These are phyloP conservation scores for Nestor notabilis DNA, from an alignment of 2,113 vertebrate genomes.

Conservation along the genomic window DNA sequence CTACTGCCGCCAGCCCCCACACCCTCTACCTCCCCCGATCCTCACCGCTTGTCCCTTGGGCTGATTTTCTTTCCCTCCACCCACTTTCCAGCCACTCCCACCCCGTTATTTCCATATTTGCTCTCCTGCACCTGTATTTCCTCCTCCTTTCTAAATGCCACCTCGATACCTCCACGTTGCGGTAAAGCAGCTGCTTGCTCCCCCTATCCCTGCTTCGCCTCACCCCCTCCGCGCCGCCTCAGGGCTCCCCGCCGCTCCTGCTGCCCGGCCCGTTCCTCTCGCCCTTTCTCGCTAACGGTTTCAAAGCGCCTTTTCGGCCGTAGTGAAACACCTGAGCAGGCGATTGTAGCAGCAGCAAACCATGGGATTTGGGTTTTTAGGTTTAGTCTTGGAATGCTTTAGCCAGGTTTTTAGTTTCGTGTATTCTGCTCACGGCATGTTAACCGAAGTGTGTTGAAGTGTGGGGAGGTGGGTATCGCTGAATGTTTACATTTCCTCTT, in stretches of 20 bases:
- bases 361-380: background rate
- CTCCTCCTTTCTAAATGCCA: background rate
- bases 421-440: accelerated
- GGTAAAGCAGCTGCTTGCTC: background rate
- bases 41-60: accelerated
- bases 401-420: background rate
- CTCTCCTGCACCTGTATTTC: background rate
- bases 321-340: background rate
- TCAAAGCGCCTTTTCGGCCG: background rate
- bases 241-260: accelerated
- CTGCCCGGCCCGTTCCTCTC: background rate
- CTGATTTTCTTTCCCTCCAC: background rate
- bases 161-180: background rate
- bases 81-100: background rate
- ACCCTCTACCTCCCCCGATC: accelerated
- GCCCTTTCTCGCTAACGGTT: background rate
- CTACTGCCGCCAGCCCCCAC: no score
- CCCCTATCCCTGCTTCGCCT: background rate
- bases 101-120: background rate
- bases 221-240: background rate
- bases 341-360: background rate
- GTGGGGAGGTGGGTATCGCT: background rate
- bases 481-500: background rate
- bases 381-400: background rate
- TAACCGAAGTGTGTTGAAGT: background rate